Evolutionary conservation across 2,113 vertebrate genomes (phyloP), one percentile per base, ranked within the genome.

Genomic region (Tachuris rubrigastra): DNA sequence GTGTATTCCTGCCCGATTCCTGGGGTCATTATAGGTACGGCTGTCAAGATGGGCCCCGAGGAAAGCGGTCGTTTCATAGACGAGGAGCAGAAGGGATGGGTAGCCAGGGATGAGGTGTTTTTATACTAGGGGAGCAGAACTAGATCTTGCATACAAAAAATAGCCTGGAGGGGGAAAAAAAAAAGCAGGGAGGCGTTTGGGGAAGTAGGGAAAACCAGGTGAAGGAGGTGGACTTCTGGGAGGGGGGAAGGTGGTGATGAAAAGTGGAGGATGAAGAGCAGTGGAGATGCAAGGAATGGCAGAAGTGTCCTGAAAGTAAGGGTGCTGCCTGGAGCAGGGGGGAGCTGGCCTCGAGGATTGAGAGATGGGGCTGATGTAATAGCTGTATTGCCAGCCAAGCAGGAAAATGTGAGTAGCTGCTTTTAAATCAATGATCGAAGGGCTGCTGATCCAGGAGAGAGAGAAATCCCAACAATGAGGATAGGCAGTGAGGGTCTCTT

Each of bases 321-420:
- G 91, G 27, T 68, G 83, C 35, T 53, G 82, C 41, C 68, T 49
- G 85, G 77, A 44, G 68, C 10, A 10, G 39, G 44, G 52, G 71
- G 66, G 49, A 83, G 50, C 63, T 71, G 85, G 89, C 84, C 92
- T 89, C 62, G 2, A 27, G 95, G 69, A 5, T 84, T 68, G n/a
- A 35, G 89, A 94, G 84, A 83, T 67, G 30, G 72, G 92, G 93
- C 91, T 91, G 95, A 93, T 95, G 96, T 93, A 93, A 95, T 69
- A 65, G 63, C 76, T 16, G 39, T 33, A 14, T 50, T 91, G 80
- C 69, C 78, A 71, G 79, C 83, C 85, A 75, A 66, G 89, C 74
- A 85, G 87, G 93, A 76, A 73, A 78, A 68, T 74, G 31, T 20
- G 80, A 84, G 66, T 44, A 65, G 55, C 37, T 86, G 89, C 71